phyloP scores from a whole-genome alignment of 1,140 invertebrate species.

The Chironomus tepperi region DNA sequence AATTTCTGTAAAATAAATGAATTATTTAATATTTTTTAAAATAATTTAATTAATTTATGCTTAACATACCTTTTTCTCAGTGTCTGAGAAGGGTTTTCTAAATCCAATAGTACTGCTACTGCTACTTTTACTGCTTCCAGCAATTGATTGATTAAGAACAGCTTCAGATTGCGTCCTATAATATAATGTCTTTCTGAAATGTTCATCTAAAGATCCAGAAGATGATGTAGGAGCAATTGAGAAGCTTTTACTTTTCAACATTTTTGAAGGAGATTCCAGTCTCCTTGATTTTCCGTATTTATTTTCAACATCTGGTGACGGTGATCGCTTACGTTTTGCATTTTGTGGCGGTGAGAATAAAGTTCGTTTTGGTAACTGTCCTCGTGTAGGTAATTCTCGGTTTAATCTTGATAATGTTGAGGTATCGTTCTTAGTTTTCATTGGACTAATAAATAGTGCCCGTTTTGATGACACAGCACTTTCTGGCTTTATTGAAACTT shows the following conservation, averaged over 20 bases:
- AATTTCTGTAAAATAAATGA: conserved; percentile 47
- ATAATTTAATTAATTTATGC: conserved; percentile 3
- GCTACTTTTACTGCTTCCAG: background rate
- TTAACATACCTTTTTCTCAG: conserved; percentile 33
- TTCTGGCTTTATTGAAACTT: conserved; percentile 32
- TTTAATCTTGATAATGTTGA: conserved; percentile 30
- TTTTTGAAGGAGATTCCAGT: background rate
- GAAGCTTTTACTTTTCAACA: background rate
- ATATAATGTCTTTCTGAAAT: background rate
- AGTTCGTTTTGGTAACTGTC: conserved; percentile 45
- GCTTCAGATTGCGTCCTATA: background rate
- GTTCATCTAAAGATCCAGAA: background rate
- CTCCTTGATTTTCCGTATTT: background rate
- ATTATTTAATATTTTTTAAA: conserved; percentile 26
- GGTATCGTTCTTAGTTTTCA: conserved; percentile 33
- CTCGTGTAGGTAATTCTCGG: conserved; percentile 37
- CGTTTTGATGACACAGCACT: conserved; percentile 39
- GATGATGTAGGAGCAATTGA: background rate
- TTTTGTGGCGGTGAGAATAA: conserved; percentile 42
- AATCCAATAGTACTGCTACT: background rate
- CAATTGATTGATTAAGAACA: background rate
- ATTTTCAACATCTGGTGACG: conserved; percentile 12
- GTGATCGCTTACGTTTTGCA: conserved; percentile 29
- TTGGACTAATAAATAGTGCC: conserved; percentile 53
- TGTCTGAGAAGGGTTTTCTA: conserved; percentile 34